A percentile compares a stretch with the other conserved stretches of the same genome.
phyloP scores from a whole-genome alignment of 92 coral and sea anemone genomes.

The Palythoa grandiflora region DNA sequence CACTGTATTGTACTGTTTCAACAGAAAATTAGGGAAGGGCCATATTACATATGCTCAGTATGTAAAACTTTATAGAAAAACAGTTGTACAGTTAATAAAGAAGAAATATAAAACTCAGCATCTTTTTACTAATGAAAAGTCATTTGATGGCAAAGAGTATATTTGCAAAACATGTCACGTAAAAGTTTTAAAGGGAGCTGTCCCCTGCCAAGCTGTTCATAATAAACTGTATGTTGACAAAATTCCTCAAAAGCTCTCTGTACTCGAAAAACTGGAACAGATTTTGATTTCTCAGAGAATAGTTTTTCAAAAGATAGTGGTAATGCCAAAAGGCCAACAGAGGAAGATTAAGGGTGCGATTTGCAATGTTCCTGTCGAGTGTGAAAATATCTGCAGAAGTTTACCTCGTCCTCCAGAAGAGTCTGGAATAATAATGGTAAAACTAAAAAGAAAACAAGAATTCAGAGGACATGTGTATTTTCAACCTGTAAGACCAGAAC shows the following conservation, averaged over 20 bases:
- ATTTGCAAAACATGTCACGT: conserved; percentile 43
- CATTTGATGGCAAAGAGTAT: conserved; percentile 72
- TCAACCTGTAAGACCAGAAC: conserved; percentile 70
- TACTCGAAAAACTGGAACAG: conserved; percentile 65
- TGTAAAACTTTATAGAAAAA: conserved; percentile 53
- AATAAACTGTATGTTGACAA: conserved; percentile 69
- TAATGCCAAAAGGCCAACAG: background rate
- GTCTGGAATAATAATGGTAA: conserved; percentile 68
- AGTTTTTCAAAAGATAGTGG: background rate
- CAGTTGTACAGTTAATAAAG: conserved; percentile 46
- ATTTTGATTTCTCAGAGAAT: too few relatives aligned
- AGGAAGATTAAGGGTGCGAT: background rate
- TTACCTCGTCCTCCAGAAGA: conserved; percentile 50
- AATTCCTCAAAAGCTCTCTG: conserved; percentile 62
- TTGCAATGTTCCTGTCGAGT: too few relatives aligned
- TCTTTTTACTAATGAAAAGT: conserved; percentile 59
- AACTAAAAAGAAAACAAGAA: conserved; percentile 63
- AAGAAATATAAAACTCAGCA: conserved; percentile 46
- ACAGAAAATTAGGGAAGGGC: conserved; percentile 71
- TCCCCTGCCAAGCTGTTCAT: conserved; percentile 77
- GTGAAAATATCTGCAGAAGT: too few relatives aligned
- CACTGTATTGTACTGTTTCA: conserved; percentile 50
- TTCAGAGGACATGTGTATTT: conserved; percentile 80
- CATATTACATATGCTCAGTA: conserved; percentile 67
- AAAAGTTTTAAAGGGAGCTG: conserved; percentile 59